phyloP scores from a whole-genome alignment of 2,113 vertebrate species.

The Microtus ochrogaster region DNA sequence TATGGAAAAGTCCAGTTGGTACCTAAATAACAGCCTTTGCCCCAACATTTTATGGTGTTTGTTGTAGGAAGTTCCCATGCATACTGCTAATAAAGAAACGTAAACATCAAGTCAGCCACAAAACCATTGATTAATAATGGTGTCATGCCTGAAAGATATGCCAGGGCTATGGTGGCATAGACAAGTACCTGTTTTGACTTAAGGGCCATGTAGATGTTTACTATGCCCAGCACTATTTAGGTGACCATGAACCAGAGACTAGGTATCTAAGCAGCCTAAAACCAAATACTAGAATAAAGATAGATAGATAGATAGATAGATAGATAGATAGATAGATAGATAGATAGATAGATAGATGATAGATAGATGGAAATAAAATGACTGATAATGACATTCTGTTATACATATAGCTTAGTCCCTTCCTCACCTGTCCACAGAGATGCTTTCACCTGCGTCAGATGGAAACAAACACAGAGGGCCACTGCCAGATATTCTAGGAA shows the following conservation, averaged over 20 bases:
- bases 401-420: neutral
- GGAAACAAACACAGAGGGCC: neutral
- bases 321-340: neutral
- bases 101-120: neutral
- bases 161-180: neutral
- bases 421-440: neutral
- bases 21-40: neutral
- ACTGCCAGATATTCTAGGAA: neutral
- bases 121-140: neutral
- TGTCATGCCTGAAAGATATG: neutral
- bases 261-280: neutral
- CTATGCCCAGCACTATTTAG: fast-evolving
- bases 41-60: neutral
- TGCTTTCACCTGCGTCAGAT: neutral
- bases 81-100: neutral
- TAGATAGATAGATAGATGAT: neutral
- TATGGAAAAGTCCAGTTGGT: neutral
- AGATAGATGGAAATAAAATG: neutral
- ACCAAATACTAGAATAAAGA: neutral
- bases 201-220: neutral
- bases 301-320: neutral
- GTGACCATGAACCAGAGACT: neutral
- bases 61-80: neutral
- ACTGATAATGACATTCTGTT: neutral
- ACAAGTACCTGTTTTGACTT: neutral